These are phyloP conservation scores for Tachycineta bicolor DNA, from an alignment of 2,113 vertebrate species.

Conservation along the genomic window DNA sequence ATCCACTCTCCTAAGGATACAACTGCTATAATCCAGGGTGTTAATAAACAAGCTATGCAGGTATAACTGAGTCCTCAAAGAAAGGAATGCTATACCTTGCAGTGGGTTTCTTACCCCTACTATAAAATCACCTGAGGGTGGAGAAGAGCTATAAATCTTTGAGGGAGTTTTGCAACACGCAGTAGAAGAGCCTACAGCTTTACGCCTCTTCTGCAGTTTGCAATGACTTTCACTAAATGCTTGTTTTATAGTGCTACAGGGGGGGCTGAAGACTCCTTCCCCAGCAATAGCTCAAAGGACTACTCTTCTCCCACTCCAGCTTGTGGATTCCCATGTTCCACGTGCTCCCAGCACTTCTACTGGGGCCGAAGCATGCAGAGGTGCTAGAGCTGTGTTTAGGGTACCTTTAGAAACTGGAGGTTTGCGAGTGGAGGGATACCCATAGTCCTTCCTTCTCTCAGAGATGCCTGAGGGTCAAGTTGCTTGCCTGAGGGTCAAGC, in stretches of 20 bases:
- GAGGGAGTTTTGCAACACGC: neutral
- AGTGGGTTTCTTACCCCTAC: neutral
- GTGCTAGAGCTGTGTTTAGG: neutral
- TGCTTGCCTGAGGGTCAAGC: neutral
- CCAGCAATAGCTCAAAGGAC: neutral
- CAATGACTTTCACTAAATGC: neutral
- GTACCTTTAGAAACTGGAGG: neutral
- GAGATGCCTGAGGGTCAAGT: neutral
- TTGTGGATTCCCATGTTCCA: neutral
- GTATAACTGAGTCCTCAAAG: neutral
- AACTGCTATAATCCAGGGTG: neutral
- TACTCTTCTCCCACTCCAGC: neutral
- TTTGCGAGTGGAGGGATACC: neutral
- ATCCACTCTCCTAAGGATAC: neutral
- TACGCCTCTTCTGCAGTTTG: neutral
- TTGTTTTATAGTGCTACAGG: neutral
- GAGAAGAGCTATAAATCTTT: neutral
- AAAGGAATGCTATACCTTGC: neutral
- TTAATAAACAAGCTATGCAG: neutral
- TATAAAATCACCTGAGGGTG: conserved; percentile 23
- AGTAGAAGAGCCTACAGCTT: neutral
- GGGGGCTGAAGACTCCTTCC: neutral
- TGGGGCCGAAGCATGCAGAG: neutral
- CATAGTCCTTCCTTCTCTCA: neutral
- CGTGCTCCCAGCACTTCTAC: neutral